Evolutionary conservation across 2,797 vertebrate genomes (phyloP).

Genomic region (Enteromius argenteus): DNA sequence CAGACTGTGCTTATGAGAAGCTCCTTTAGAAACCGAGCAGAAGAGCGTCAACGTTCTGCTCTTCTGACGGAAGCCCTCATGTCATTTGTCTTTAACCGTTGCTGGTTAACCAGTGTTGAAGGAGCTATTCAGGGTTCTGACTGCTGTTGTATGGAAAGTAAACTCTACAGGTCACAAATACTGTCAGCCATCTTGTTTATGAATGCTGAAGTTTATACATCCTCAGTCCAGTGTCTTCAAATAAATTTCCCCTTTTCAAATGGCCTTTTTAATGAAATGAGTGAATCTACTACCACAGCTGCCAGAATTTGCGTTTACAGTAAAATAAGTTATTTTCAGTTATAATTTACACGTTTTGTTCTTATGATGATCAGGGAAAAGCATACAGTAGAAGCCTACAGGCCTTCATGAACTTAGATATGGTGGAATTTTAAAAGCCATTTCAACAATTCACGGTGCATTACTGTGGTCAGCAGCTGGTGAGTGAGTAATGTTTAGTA

Average conservation of each 20-base stretch:
- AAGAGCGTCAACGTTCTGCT: slow-evolving; percentile 9
- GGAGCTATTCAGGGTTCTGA: not conserved
- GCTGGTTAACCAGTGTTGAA: slow-evolving; percentile 16
- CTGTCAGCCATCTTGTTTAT: slow-evolving; percentile 42
- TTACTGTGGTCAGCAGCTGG: not conserved
- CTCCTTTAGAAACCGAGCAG: slow-evolving; percentile 1
- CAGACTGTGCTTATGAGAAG: slow-evolving; percentile 27
- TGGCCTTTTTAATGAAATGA: slow-evolving; percentile 19
- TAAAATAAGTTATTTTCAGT: not conserved
- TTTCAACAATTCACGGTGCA: not conserved
- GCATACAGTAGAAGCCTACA: not conserved
- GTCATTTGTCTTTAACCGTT: slow-evolving; percentile 18
- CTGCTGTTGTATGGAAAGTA: not conserved
- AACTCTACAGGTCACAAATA: slow-evolving; percentile 3
- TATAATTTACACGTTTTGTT: not conserved
- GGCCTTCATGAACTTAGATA: not conserved
- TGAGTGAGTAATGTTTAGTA: not conserved
- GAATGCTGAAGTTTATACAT: slow-evolving; percentile 44
- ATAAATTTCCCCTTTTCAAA: slow-evolving; percentile 49
- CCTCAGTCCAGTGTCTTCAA: slow-evolving; percentile 41
- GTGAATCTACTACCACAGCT: not conserved
- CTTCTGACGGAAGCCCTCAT: not conserved
- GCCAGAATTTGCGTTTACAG: not conserved
- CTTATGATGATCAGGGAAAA: not conserved
- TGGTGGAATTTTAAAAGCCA: not conserved